Evolutionary conservation across 2,113 vertebrate species (phyloP), one percentile per base, ranked within the genome.

Genomic region (Archocentrus centrarchus): DNA sequence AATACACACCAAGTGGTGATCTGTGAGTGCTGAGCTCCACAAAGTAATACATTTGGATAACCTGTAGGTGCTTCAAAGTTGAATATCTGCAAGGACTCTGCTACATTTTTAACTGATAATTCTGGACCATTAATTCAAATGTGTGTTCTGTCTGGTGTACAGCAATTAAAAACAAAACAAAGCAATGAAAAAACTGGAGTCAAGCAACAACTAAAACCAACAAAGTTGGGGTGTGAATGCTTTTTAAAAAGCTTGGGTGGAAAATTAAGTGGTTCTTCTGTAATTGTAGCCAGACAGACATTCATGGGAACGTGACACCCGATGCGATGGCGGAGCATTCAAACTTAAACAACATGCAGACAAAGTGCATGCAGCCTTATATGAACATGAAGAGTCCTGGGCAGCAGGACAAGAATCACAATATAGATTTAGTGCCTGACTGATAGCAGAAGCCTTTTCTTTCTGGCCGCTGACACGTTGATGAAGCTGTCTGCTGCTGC

Each of bases 111-210:
- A 73, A 73, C 3, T 44, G 17, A 73, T 32, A 73, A 27, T 55
- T 47, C n/a, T 66, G 47, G 47, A 78, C 44, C 20, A 73, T 20
- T 7, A 11, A 50, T 17, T 55, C 27, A 61, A 50, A 3, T 78
- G 22, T 59, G 30, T 75, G 7, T 70, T 80, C 61, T 37, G 14
- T 84, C 80, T 77, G 77, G 68, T 73, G 86, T 73, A 79, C 7
- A 77, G 66, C 68, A 80, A 59, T 30, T 44, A 17, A 75, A 77
- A 15, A 32, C 27, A 58, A 68, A n/a, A 75, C 53, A 58, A 59
- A 60, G 44, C 1, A 6, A 62, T 27, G 27, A 18, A 55, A 63
- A 41, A 86, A 86, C 27, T 57, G 9, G 41, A 78, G 55, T 80
- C 50, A 70, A 70, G 27, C 68, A 53, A 6, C 32, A 77, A 60